These are phyloP conservation scores for Forbesichthys agassizii DNA, from an alignment of 2,113 vertebrate genomes.

Conservation along the genomic window DNA sequence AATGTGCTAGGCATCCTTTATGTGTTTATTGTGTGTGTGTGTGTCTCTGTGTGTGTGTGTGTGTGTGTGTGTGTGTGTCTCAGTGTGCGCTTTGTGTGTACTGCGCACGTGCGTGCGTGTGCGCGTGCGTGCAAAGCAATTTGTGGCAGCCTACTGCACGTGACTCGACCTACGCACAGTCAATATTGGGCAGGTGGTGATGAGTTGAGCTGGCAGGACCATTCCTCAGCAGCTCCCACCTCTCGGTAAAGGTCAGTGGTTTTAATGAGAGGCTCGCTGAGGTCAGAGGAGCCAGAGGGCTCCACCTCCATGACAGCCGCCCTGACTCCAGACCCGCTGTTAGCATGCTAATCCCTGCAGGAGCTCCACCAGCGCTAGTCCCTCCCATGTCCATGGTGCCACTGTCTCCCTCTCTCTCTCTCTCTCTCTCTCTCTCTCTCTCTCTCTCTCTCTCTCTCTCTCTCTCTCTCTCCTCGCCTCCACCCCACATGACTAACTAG, in stretches of 20 bases:
- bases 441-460: background rate
- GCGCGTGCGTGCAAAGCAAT: too few relatives aligned
- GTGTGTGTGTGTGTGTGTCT: too few relatives aligned
- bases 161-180: too few relatives aligned
- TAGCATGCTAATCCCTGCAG: slow-evolving; percentile 63
- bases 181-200: too few relatives aligned
- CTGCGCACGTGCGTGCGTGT: too few relatives aligned
- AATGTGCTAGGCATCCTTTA: too few relatives aligned
- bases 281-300: slow-evolving; percentile 53
- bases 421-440: slow-evolving; percentile 41
- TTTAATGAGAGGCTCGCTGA: slow-evolving; percentile 62
- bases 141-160: too few relatives aligned
- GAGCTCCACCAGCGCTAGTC: slow-evolving; percentile 26
- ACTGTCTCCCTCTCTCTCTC: slow-evolving; percentile 59
- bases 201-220: too few relatives aligned
- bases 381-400: slow-evolving; percentile 33
- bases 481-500: slow-evolving; percentile 18
- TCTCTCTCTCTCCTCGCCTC: background rate
- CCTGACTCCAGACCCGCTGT: slow-evolving; percentile 51
- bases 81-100: too few relatives aligned
- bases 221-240: slow-evolving; percentile 17
- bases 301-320: slow-evolving; percentile 47
- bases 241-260: slow-evolving; percentile 63
- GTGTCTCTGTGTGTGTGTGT: too few relatives aligned
- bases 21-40: too few relatives aligned